Evolutionary conservation across 2,797 vertebrate genomes (phyloP), one percentile per base, ranked within the genome.

Genomic region (Cyclura pinguis): DNA sequence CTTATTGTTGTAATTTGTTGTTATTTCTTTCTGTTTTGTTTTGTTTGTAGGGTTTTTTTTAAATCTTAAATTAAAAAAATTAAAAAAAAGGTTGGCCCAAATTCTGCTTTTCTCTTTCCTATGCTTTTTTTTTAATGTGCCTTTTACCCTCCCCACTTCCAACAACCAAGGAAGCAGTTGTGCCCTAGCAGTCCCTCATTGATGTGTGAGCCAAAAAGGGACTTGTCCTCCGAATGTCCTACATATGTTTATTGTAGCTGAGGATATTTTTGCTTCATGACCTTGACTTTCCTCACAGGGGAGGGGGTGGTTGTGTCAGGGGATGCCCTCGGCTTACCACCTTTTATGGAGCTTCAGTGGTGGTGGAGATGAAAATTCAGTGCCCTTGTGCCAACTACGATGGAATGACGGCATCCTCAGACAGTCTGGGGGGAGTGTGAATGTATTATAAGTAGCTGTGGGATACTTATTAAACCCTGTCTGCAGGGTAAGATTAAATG

Each of bases 291-390:
- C 67, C 47, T 72, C 78, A 29, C 8, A 14, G 42, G 76, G 20
- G 55, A 73, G 24, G 20, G 52, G 32, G 24, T 52, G 35, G 9
- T 2, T 38, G 27, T 52, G 83, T 29, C 20, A 38, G 64, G 35
- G 27, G 38, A 62, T 38, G 55, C 74, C 69, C 32, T 86, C 55
- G 76, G 57, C 77, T 82, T 82, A 76, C 42, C 24, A 35, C 85
- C 89, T 87, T 90, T 87, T 90, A 90, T 83, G 78, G 85, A 76
- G 57, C 62, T 52, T 69, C 24, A 22, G 6, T 59, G n/a, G 27
- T 76, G 74, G 67, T 81, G 67, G 62, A 14, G 10, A 27, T 57
- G 74, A 55, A 42, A 38, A 52, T 55, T 22, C 55, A 82, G 59
- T 38, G 24, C 27, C 22, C n/a, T 64, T 18, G 64, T 38, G 76